Evolutionary conservation across 2,113 vertebrate species (phyloP).

Genomic region (Catharus bicknelli): DNA sequence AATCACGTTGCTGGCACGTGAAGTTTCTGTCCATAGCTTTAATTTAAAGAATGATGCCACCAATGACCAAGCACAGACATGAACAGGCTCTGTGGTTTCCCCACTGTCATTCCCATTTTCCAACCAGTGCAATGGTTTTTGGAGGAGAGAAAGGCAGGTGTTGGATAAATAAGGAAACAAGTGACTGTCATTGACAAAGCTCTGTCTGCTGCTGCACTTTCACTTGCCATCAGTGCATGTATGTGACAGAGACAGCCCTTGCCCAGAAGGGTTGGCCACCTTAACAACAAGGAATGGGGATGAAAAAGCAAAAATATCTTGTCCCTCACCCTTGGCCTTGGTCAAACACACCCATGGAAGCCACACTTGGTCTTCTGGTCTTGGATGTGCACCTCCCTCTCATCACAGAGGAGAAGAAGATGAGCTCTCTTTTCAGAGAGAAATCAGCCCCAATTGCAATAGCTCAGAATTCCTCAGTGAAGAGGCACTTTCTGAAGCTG

Average conservation of each 20-base stretch:
- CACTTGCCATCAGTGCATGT: background rate
- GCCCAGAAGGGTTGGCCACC: background rate
- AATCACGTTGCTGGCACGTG: background rate
- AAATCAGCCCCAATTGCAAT: background rate
- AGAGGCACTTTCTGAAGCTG: background rate
- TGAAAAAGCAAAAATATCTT: background rate
- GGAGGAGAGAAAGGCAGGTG: background rate
- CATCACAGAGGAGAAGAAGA: background rate
- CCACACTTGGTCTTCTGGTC: background rate
- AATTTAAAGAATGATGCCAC: background rate
- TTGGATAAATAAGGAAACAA: background rate
- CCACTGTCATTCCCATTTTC: background rate
- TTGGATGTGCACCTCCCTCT: background rate
- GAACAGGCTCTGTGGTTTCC: background rate
- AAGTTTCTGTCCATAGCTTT: background rate
- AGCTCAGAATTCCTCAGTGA: background rate
- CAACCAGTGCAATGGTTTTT: background rate
- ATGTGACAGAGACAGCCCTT: background rate
- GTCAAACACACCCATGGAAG: background rate
- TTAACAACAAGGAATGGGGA: background rate
- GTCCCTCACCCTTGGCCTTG: background rate
- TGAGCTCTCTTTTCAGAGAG: background rate
- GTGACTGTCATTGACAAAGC: fast-evolving
- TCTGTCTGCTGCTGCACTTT: background rate
- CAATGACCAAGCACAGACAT: fast-evolving